Percentiles rank a stretch among this genome's conserved stretches.
Conservation (phyloP, 2,797 vertebrate species). For the Megalops cyprinoides region DNA sequence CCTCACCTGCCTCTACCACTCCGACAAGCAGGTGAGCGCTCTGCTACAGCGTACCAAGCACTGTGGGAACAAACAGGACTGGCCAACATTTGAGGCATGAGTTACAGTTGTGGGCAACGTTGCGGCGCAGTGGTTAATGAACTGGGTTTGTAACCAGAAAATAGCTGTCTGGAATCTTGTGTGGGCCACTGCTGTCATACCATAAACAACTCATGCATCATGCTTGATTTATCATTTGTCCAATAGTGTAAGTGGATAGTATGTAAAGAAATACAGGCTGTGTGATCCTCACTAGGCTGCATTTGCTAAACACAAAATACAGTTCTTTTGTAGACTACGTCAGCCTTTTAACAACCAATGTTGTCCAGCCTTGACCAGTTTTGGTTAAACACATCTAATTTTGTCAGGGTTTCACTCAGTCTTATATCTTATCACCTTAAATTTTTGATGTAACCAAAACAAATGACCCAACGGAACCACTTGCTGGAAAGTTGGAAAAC, state of each 20-base stretch:
- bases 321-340: neutral
- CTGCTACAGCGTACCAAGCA: neutral
- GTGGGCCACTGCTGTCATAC: neutral
- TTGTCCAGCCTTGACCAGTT: neutral
- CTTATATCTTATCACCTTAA: no score
- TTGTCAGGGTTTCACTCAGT: neutral
- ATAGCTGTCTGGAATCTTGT: neutral
- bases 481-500: no score
- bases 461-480: no score
- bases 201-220: neutral
- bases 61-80: neutral
- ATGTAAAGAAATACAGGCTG: neutral
- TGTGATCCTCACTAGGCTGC: neutral
- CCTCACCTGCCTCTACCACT: constrained; percentile 82
- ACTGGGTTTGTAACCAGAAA: neutral
- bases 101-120: no score
- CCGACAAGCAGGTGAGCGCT: constrained; percentile 76
- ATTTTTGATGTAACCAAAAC: no score
- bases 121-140: no score
- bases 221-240: neutral
- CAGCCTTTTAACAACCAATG: no score
- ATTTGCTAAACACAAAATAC: neutral
- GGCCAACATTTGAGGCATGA: neutral
- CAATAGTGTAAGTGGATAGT: neutral
- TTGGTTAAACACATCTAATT: neutral